Conservation (phyloP, 2,113 vertebrate species). For the Cavia porcellus region DNA sequence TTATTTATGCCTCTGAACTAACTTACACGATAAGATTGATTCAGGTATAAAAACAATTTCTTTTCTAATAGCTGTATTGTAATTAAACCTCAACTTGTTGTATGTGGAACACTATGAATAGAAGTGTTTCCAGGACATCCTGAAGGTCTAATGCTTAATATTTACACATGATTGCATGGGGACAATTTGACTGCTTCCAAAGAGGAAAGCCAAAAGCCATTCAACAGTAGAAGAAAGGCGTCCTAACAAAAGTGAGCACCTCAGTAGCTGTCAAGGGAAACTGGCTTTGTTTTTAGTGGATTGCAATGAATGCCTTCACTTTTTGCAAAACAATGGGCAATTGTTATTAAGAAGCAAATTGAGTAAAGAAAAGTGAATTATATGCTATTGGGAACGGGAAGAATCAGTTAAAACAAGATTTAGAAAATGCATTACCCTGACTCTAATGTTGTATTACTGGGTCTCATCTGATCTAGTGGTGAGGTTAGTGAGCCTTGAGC, state of each 20-base stretch:
- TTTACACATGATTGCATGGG: slow-evolving; percentile 69
- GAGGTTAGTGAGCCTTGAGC: background rate
- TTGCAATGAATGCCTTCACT: slow-evolving; percentile 67
- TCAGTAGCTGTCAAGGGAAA: slow-evolving; percentile 77
- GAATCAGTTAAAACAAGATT: slow-evolving; percentile 37
- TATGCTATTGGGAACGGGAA: slow-evolving; percentile 6
- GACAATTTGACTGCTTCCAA: slow-evolving; percentile 77
- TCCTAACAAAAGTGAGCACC: slow-evolving; percentile 46
- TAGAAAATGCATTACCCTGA: background rate
- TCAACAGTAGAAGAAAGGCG: slow-evolving; percentile 73
- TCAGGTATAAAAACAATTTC: slow-evolving; percentile 76
- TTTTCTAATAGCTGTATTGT: slow-evolving; percentile 66
- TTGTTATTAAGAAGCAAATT: slow-evolving; percentile 66
- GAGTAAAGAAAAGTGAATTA: slow-evolving; percentile 19
- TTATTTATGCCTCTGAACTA: slow-evolving; percentile 45
- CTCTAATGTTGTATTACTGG: background rate
- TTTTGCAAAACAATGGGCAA: slow-evolving; percentile 64
- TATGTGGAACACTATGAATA: slow-evolving; percentile 67
- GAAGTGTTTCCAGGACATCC: slow-evolving; percentile 74
- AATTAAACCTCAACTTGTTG: slow-evolving; percentile 63
- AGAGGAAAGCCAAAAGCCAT: slow-evolving; percentile 75
- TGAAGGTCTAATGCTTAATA: slow-evolving; percentile 54
- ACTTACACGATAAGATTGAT: slow-evolving; percentile 39
- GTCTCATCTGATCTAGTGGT: background rate
- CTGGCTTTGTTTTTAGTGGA: slow-evolving; percentile 63